Percentiles rank a stretch among this genome's conserved stretches.
phyloP scores from a whole-genome alignment of 2,113 vertebrate species.

The Grallaria varia region DNA sequence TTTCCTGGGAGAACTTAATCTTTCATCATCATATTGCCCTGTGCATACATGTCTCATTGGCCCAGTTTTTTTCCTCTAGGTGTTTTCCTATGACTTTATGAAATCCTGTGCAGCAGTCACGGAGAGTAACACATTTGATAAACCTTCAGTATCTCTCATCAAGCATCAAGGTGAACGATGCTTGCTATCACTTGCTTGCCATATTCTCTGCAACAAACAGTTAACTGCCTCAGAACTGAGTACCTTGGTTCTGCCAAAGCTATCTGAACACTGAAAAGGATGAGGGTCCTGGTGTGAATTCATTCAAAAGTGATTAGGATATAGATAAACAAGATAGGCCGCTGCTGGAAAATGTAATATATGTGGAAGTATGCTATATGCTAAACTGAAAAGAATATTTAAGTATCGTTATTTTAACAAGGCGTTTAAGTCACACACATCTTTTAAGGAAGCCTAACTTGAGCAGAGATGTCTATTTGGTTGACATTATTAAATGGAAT shows the following conservation, averaged over 20 bases:
- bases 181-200: accelerated
- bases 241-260: not conserved
- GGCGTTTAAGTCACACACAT: not conserved
- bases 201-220: not conserved
- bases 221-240: not conserved
- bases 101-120: not conserved
- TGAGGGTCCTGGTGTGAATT: not conserved
- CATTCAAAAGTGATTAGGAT: not conserved
- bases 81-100: not conserved
- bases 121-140: not conserved
- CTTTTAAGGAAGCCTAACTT: not conserved
- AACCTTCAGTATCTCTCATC: not conserved
- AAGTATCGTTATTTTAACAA: not conserved
- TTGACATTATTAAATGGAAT: not conserved
- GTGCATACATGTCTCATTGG: not conserved
- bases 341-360: not conserved
- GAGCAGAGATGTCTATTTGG: not conserved
- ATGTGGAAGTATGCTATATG: not conserved
- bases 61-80: not conserved
- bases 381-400: not conserved
- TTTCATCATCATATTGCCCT: accelerated
- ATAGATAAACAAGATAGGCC: not conserved
- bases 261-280: not conserved
- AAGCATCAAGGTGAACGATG: not conserved
- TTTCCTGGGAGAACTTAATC: not conserved